Evolutionary conservation across 1,140 invertebrate genomes (phyloP).

Genomic region (Aleiodes sp.): DNA sequence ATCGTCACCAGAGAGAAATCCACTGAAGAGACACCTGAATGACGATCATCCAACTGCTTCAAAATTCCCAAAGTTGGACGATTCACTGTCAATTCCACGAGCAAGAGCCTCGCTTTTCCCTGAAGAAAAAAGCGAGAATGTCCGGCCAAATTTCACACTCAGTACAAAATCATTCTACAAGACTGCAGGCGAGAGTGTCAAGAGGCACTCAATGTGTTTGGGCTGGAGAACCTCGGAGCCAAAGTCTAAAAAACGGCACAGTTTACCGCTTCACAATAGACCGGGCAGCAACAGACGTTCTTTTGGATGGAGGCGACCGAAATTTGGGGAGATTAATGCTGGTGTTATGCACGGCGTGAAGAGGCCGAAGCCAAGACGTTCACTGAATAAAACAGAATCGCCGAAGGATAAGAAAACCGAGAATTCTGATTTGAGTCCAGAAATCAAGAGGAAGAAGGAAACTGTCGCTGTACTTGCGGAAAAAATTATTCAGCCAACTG

Average conservation of each 20-base stretch:
- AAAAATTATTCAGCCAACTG: background rate
- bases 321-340: conserved; percentile 52
- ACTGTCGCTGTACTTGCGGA: background rate
- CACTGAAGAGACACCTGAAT: conserved; percentile 44
- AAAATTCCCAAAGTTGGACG: conserved; percentile 47
- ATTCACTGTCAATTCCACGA: conserved; percentile 42
- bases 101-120: conserved; percentile 57
- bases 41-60: conserved; percentile 33
- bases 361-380: conserved; percentile 44
- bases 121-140: conserved; percentile 40
- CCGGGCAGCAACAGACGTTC: conserved; percentile 2
- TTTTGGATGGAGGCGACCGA: conserved; percentile 38
- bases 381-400: conserved; percentile 10
- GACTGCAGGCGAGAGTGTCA: background rate
- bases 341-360: conserved; percentile 58
- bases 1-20: conserved; percentile 42
- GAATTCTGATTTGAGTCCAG: background rate
- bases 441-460: background rate
- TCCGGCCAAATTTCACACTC: conserved; percentile 41
- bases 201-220: conserved; percentile 25
- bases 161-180: conserved; percentile 56
- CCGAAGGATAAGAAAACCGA: conserved; percentile 24
- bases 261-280: conserved; percentile 40
- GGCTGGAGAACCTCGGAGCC: conserved; percentile 26
- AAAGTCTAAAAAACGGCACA: conserved; percentile 43